Evolutionary conservation across 2,797 vertebrate species (phyloP).

Genomic region (Sebastolobus altivelis): DNA sequence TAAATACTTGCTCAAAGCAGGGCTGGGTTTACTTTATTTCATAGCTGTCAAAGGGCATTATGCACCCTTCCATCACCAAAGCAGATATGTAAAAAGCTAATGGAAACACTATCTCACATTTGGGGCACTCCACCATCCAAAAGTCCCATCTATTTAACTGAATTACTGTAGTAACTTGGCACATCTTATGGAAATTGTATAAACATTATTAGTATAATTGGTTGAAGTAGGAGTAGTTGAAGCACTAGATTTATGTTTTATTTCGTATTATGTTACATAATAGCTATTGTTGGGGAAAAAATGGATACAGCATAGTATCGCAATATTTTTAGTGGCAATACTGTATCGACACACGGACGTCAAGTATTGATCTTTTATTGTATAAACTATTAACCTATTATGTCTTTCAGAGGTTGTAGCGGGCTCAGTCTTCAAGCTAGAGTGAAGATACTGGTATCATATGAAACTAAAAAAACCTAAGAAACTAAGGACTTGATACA

Average conservation of each 20-base stretch:
- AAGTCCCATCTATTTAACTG: slow-evolving; percentile 32
- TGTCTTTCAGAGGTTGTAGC: background rate
- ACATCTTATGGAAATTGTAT: background rate
- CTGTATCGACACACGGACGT: background rate
- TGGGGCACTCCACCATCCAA: slow-evolving; percentile 29
- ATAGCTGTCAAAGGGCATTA: slow-evolving; percentile 82
- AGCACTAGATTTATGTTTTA: background rate
- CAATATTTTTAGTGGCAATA: background rate
- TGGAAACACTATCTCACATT: slow-evolving; percentile 60
- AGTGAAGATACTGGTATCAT: background rate
- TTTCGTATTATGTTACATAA: background rate
- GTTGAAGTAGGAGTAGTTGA: background rate
- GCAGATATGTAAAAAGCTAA: slow-evolving; percentile 65
- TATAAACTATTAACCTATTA: background rate
- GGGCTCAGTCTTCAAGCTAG: background rate
- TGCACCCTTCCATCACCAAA: slow-evolving; percentile 64
- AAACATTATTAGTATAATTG: background rate
- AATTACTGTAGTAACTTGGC: slow-evolving; percentile 16
- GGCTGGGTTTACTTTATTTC: slow-evolving; percentile 79
- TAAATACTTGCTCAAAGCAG: slow-evolving; percentile 82
- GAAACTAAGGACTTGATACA: no score
- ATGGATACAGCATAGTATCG: background rate
- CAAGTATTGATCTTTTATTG: no score
- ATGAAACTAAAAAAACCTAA: no score
- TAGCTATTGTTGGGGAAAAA: background rate